A percentile compares a stretch with the other conserved stretches of the same genome.
These are phyloP conservation scores for Amblyjoppa fuscipennis DNA, from an alignment of 2,888 invertebrate species.

Conservation along the genomic window DNA sequence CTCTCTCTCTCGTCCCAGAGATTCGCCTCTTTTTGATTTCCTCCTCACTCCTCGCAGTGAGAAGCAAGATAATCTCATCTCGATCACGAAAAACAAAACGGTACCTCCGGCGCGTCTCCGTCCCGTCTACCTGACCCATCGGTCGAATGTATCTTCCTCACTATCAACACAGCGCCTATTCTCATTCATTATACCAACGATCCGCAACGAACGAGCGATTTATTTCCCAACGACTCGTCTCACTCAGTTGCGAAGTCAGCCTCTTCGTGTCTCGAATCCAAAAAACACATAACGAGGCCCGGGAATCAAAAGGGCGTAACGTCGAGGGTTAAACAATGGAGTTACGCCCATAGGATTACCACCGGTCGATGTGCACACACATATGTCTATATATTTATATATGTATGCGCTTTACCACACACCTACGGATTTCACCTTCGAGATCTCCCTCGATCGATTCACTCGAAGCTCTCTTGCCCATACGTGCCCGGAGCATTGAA, in stretches of 20 bases:
- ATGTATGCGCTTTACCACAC: background rate
- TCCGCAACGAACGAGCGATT: slow-evolving; percentile 26
- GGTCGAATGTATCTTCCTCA: slow-evolving; percentile 54
- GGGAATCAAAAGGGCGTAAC: too few relatives aligned
- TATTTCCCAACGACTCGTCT: slow-evolving; percentile 15
- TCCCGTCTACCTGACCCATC: slow-evolving; percentile 33
- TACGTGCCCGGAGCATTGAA: slow-evolving; percentile 65
- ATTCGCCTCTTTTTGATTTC: slow-evolving; percentile 8
- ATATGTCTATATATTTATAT: background rate
- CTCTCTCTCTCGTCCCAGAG: slow-evolving; percentile 11
- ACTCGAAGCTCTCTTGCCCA: background rate
- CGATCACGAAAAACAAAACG: slow-evolving; percentile 62
- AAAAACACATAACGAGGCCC: background rate
- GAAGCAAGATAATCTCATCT: slow-evolving; percentile 48
- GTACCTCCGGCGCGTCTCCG: slow-evolving; percentile 33
- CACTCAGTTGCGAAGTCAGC: background rate
- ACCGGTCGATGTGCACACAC: too few relatives aligned
- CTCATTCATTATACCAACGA: background rate
- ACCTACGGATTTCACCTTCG: slow-evolving; percentile 23
- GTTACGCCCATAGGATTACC: too few relatives aligned
- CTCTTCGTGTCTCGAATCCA: slow-evolving; percentile 52
- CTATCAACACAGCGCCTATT: slow-evolving; percentile 43
- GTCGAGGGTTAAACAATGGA: too few relatives aligned
- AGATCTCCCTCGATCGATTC: slow-evolving; percentile 47
- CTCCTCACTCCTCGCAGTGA: slow-evolving; percentile 9